Conservation (phyloP, 2,113 vertebrate genomes). For the Daubentonia madagascariensis region DNA sequence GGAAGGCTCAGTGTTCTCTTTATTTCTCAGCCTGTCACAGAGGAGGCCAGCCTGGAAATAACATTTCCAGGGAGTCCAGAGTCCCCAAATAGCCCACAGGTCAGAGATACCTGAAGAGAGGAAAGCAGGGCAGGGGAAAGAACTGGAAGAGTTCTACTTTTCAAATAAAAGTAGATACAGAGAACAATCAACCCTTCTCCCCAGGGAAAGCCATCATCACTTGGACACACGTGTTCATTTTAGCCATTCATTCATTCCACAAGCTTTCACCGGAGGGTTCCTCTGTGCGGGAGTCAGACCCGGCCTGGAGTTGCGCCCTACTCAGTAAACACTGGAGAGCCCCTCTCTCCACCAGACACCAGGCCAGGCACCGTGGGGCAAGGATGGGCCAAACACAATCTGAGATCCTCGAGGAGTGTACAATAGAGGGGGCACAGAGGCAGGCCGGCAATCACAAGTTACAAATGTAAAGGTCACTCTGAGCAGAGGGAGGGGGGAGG, state of each 20-base stretch:
- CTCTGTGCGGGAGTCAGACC: neutral
- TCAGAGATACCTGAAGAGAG: neutral
- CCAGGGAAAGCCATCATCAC: neutral
- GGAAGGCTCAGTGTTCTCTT: neutral
- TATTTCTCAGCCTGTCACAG: neutral
- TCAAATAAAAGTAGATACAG: neutral
- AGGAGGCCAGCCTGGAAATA: neutral
- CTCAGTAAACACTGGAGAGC: neutral
- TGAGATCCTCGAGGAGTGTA: neutral
- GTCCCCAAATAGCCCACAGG: neutral
- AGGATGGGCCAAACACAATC: neutral
- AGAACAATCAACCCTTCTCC: neutral
- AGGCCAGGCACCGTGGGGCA: too few relatives aligned
- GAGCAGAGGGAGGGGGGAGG: fast-evolving
- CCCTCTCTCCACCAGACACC: neutral
- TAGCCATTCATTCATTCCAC: neutral
- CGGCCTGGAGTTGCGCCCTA: neutral
- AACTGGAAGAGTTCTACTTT: neutral
- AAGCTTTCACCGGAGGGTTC: neutral
- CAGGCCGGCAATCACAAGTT: too few relatives aligned
- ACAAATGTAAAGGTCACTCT: neutral
- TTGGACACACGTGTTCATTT: neutral
- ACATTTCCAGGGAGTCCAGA: neutral
- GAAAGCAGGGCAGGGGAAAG: neutral
- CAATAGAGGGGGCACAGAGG: fast-evolving